phyloP scores from a whole-genome alignment of 2,113 vertebrate genomes.

The Pterocles burchelli region DNA sequence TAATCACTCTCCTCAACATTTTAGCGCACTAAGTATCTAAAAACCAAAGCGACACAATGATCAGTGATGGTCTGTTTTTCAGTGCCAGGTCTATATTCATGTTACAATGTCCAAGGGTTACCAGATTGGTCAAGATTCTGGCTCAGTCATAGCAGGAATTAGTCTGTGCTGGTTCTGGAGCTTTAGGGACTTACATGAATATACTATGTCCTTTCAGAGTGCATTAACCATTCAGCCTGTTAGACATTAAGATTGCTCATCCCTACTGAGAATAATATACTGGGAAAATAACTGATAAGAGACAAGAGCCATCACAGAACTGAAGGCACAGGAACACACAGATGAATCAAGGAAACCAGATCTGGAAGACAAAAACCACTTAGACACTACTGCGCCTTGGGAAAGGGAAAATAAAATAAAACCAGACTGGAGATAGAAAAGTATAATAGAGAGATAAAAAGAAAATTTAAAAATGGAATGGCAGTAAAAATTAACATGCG shows the following conservation, averaged over 20 bases:
- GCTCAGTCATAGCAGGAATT: background rate
- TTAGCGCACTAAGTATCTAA: background rate
- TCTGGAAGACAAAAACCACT: background rate
- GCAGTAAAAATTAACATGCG: background rate
- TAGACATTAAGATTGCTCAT: background rate
- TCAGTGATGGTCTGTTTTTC: background rate
- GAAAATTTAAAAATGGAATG: background rate
- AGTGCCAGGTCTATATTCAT: background rate
- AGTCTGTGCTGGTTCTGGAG: background rate
- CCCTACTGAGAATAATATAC: background rate
- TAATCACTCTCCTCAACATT: background rate
- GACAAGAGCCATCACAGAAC: background rate
- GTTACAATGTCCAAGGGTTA: background rate
- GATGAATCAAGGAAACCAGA: background rate
- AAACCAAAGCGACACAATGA: background rate
- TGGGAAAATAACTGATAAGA: background rate
- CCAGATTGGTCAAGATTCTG: rapidly evolving
- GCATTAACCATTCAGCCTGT: background rate
- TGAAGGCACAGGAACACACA: background rate
- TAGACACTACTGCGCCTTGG: background rate
- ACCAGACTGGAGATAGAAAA: background rate
- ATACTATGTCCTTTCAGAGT: background rate
- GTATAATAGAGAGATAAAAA: background rate
- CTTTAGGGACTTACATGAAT: background rate
- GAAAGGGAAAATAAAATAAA: background rate